Conservation (phyloP, 2,113 vertebrate genomes). For the Galeopterus variegatus region DNA sequence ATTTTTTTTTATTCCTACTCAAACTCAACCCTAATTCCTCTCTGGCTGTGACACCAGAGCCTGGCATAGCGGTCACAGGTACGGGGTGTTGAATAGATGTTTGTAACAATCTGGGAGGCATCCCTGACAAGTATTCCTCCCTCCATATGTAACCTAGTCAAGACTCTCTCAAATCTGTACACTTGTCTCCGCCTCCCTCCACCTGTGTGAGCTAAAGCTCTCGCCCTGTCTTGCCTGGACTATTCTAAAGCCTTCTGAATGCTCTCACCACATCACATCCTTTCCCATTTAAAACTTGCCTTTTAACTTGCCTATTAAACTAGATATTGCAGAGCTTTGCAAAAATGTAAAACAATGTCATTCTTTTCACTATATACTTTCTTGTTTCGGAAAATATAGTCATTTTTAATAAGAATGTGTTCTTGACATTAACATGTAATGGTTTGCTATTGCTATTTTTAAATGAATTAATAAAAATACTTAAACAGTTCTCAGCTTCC, state of each 20-base stretch:
- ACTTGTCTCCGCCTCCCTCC: neutral
- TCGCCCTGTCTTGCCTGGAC: neutral
- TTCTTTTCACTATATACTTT: neutral
- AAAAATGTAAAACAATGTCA: neutral
- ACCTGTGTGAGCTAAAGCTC: neutral
- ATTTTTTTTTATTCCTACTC: neutral
- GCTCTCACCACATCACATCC: neutral
- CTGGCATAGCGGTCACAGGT: neutral
- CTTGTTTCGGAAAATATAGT: neutral
- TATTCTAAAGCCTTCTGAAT: neutral
- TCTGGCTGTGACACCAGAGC: neutral
- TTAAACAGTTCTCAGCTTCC: neutral
- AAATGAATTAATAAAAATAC: neutral
- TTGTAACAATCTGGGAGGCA: neutral
- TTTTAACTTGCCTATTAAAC: slow-evolving; percentile 9
- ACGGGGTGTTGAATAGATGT: neutral
- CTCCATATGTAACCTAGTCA: fast-evolving
- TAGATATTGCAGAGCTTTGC: neutral
- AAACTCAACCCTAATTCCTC: neutral
- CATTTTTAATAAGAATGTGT: slow-evolving; percentile 1
- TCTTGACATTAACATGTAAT: neutral
- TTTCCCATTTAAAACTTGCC: neutral
- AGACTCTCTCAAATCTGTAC: neutral
- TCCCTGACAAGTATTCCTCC: neutral
- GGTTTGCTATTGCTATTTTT: neutral